Conservation (phyloP, 2,797 vertebrate species). For the Loriculus beryllinus region DNA sequence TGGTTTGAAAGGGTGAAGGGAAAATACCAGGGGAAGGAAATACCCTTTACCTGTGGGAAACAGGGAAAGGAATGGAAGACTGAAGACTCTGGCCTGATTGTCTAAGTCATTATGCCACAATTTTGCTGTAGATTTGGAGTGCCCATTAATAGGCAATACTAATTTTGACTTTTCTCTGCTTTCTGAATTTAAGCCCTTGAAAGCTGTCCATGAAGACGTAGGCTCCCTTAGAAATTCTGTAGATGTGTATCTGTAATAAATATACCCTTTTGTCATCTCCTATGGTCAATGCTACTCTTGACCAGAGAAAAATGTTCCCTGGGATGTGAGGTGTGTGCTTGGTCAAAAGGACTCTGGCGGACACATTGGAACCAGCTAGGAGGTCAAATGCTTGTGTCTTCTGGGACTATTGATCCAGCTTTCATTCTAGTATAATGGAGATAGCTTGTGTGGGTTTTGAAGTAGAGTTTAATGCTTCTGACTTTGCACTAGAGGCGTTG, state of each 20-base stretch:
- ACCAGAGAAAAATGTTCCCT: not conserved
- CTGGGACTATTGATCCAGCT: not conserved
- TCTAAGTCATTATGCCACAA: not conserved
- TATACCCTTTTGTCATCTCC: not conserved
- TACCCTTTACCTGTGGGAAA: not conserved
- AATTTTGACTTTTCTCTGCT: not conserved
- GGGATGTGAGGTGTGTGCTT: not conserved
- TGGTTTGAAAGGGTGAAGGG: not conserved
- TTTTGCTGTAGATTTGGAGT: not conserved
- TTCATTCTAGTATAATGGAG: not conserved
- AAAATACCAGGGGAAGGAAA: not conserved
- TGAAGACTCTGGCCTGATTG: not conserved
- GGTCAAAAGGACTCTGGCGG: not conserved
- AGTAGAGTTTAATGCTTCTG: not conserved
- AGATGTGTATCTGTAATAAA: not conserved
- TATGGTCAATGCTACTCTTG: not conserved
- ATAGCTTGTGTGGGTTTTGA: not conserved
- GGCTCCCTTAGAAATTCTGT: not conserved
- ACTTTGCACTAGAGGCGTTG: not conserved
- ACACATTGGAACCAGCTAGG: not conserved
- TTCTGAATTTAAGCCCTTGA: not conserved
- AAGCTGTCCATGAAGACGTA: not conserved
- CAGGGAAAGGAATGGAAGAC: not conserved
- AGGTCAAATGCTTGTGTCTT: not conserved
- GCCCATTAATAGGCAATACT: not conserved